Conservation (phyloP, 2,888 invertebrate species). For the Spatulosminthurus flaviceps region DNA sequence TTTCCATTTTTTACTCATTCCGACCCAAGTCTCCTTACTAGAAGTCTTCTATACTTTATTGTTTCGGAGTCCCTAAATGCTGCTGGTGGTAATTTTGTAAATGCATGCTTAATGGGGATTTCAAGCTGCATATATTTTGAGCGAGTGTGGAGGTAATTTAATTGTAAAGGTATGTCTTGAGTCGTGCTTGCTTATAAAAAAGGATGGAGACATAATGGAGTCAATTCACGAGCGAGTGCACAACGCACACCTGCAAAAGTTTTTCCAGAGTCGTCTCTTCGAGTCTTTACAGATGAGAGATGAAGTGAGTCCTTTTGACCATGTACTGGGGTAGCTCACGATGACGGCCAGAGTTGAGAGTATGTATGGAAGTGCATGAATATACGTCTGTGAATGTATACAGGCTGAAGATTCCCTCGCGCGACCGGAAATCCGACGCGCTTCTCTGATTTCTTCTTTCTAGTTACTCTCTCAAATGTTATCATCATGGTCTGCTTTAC, state of each 20-base stretch:
- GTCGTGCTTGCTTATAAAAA: constrained; percentile 46
- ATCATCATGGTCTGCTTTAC: constrained; percentile 31
- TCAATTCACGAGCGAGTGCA: constrained; percentile 50
- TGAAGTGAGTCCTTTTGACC: constrained; percentile 60
- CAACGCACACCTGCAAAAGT: constrained; percentile 49
- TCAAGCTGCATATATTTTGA: constrained; percentile 47
- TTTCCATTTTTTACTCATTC: constrained; percentile 30
- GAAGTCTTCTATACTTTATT: constrained; percentile 19
- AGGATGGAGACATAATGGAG: constrained; percentile 50
- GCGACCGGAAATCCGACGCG: constrained; percentile 50
- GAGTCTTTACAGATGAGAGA: constrained; percentile 60
- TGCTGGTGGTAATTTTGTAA: constrained; percentile 45
- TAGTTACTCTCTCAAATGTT: constrained; percentile 21
- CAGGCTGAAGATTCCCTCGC: constrained; percentile 38
- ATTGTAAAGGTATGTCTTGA: constrained; percentile 47
- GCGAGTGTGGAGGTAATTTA: constrained; percentile 47
- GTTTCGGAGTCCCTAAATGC: constrained; percentile 31
- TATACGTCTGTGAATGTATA: constrained; percentile 14
- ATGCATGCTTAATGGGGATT: constrained; percentile 50
- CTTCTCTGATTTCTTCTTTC: constrained; percentile 47
- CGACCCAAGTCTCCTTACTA: neutral
- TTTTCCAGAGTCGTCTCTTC: constrained; percentile 33
- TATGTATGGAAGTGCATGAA: neutral
- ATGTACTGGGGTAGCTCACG: constrained; percentile 42
- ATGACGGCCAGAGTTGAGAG: constrained; percentile 14